Evolutionary conservation across 2,113 vertebrate species (phyloP).

Genomic region (Piaya cayana): DNA sequence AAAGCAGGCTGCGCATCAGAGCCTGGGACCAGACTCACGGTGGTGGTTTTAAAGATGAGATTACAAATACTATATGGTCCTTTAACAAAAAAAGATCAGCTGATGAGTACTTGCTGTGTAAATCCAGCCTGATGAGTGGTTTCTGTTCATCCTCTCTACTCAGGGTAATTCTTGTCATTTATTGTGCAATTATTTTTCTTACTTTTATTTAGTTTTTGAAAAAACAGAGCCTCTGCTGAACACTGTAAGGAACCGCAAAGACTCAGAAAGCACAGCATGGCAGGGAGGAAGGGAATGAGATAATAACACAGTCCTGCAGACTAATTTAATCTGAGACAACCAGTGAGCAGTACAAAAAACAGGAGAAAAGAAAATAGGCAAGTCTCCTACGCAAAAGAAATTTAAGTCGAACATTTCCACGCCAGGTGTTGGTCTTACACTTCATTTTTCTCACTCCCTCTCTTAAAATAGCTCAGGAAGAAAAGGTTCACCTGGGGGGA

Average conservation of each 20-base stretch:
- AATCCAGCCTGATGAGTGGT: neutral
- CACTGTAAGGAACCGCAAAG: neutral
- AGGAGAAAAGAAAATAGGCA: neutral
- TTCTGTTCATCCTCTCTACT: neutral
- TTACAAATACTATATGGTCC: neutral
- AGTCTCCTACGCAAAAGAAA: neutral
- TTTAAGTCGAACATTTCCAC: neutral
- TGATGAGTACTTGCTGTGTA: conserved; percentile 26
- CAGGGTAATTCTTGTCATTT: conserved; percentile 20
- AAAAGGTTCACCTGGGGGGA: neutral
- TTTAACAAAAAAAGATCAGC: conserved; percentile 8
- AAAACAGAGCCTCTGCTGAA: neutral
- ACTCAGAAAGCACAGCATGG: neutral
- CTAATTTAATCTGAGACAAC: conserved; percentile 25
- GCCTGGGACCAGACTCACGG: neutral
- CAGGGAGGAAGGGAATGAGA: neutral
- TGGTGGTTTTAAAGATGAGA: conserved; percentile 8
- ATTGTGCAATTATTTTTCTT: conserved; percentile 28
- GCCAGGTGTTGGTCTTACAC: neutral
- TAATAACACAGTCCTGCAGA: neutral
- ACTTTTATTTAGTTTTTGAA: neutral
- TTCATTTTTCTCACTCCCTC: neutral
- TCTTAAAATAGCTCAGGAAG: neutral
- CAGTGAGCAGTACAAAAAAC: neutral
- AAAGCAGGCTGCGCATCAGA: conserved; percentile 3